Evolutionary conservation across 2,888 invertebrate species (phyloP).

Genomic region (Ophonus ardosiacus): DNA sequence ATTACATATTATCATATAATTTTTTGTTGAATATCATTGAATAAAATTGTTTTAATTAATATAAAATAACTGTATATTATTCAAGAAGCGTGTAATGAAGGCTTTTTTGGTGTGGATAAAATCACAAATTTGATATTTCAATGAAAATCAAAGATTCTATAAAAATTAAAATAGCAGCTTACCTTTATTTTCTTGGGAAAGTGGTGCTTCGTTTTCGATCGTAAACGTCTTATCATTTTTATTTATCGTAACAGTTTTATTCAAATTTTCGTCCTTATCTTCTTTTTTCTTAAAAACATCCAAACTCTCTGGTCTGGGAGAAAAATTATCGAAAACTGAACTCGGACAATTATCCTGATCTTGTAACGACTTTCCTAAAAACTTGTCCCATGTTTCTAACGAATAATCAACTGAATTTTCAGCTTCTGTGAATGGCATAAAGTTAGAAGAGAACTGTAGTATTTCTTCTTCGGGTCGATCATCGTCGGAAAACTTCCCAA

Average conservation of each 20-base stretch:
- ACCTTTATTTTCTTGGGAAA: background rate
- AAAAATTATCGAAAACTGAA: slow-evolving; percentile 55
- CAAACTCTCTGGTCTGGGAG: slow-evolving; percentile 27
- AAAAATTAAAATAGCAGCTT: background rate
- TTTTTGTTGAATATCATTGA: too few species aligned
- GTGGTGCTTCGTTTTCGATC: slow-evolving; percentile 21
- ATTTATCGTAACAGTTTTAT: slow-evolving; percentile 29
- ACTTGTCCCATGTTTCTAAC: slow-evolving; percentile 75
- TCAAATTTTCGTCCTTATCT: slow-evolving; percentile 26
- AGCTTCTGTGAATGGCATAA: slow-evolving; percentile 72
- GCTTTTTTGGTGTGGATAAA: too few species aligned
- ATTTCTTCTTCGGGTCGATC: slow-evolving; percentile 77
- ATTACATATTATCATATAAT: too few species aligned
- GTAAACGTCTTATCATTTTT: slow-evolving; percentile 20
- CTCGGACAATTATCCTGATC: slow-evolving; percentile 65
- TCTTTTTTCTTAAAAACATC: slow-evolving; percentile 31
- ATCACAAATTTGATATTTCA: background rate
- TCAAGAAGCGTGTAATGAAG: too few species aligned
- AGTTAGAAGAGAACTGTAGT: slow-evolving; percentile 78
- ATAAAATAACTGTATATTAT: too few species aligned
- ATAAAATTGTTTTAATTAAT: too few species aligned
- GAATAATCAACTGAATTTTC: slow-evolving; percentile 72
- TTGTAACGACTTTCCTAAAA: slow-evolving; percentile 73
- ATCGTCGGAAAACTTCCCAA: slow-evolving; percentile 71
- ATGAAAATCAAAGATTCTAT: background rate